These are phyloP conservation scores for Lacerta viridis DNA, from an alignment of 2,797 vertebrate genomes.

Conservation along the genomic window DNA sequence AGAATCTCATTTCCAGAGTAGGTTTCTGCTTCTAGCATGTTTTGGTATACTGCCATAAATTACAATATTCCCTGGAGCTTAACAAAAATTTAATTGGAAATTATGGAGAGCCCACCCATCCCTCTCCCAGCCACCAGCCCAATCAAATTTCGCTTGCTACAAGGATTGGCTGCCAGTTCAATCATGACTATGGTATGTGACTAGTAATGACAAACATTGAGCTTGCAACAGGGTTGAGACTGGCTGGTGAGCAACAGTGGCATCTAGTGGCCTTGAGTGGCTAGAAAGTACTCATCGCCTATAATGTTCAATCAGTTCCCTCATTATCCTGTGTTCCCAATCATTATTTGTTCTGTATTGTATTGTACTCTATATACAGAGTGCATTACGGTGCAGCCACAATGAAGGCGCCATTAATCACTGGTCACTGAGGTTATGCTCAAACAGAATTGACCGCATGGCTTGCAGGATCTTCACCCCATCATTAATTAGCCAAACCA, in stretches of 20 bases:
- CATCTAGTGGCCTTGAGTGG: slow-evolving; percentile 28
- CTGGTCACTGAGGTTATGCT: neutral
- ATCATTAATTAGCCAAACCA: slow-evolving; percentile 15
- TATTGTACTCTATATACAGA: neutral
- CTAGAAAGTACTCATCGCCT: neutral
- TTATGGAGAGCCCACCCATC: neutral
- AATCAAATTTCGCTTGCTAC: slow-evolving; percentile 9
- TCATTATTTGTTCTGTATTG: neutral
- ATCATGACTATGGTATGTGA: neutral
- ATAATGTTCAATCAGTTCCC: slow-evolving; percentile 4
- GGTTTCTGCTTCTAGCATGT: neutral
- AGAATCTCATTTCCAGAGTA: neutral
- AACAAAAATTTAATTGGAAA: slow-evolving; percentile 59
- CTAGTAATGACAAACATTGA: neutral
- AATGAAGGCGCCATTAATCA: neutral
- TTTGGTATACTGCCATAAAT: slow-evolving; percentile 17
- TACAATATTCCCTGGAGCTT: slow-evolving; percentile 35
- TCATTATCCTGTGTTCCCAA: neutral
- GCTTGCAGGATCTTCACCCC: neutral
- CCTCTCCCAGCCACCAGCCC: neutral
- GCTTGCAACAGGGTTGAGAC: neutral
- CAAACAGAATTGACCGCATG: neutral
- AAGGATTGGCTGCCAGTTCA: slow-evolving; percentile 24
- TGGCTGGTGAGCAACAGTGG: slow-evolving; percentile 35
- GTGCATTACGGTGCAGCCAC: neutral